Evolutionary conservation across 2,113 vertebrate genomes (phyloP).

Genomic region (Todiramphus saurophagus): DNA sequence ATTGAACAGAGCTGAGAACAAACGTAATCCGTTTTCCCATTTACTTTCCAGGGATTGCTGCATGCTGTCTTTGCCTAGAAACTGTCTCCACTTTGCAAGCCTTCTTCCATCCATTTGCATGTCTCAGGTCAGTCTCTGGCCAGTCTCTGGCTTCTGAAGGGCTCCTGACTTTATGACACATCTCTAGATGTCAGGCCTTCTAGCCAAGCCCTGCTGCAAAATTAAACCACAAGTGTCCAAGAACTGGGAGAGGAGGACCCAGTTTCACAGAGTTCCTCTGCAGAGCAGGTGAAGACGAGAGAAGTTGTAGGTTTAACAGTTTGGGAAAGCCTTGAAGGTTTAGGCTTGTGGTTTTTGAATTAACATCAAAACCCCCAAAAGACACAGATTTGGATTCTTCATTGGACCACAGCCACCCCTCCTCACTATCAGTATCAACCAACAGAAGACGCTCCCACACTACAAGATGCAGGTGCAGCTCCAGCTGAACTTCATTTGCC

Average conservation of each 20-base stretch:
- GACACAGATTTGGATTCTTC: neutral
- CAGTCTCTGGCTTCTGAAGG: neutral
- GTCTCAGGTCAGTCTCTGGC: neutral
- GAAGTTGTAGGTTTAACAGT: neutral
- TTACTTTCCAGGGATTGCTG: slow-evolving; percentile 10
- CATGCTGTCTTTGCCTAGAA: neutral
- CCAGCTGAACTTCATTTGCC: neutral
- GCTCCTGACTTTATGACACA: neutral
- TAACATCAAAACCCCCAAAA: neutral
- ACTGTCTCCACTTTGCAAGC: neutral
- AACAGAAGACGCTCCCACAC: neutral
- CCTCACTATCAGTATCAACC: neutral
- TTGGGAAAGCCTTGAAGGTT: neutral
- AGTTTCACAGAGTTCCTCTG: neutral
- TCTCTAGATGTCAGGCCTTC: neutral
- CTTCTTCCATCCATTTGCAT: neutral
- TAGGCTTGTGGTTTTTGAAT: accelerated
- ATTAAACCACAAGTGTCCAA: neutral
- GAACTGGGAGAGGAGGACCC: neutral
- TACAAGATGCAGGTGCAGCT: neutral
- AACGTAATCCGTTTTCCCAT: slow-evolving; percentile 23
- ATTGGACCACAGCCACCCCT: neutral
- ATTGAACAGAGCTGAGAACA: slow-evolving; percentile 46
- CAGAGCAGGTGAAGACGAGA: neutral
- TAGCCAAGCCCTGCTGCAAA: neutral